Percentiles rank a stretch among this genome's conserved stretches.
phyloP scores from a whole-genome alignment of 2,113 vertebrate genomes.

The Spea multiplicata region DNA sequence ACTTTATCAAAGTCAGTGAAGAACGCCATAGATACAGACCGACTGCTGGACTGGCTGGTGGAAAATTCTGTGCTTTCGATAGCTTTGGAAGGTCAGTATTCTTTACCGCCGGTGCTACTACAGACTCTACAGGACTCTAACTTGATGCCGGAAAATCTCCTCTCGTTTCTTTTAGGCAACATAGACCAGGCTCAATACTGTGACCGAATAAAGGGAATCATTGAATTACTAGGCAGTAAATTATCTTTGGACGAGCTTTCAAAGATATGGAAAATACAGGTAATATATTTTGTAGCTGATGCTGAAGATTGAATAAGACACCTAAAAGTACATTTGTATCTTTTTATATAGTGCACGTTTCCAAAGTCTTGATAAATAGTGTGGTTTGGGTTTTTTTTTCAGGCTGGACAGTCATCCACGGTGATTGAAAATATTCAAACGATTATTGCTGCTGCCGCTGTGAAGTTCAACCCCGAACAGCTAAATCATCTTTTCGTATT shows the following conservation, averaged over 20 bases:
- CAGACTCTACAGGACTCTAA: not conserved
- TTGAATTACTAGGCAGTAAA: slow-evolving; percentile 96
- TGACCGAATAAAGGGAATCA: slow-evolving; percentile 98
- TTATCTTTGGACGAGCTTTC: slow-evolving; percentile 94
- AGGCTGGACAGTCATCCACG: slow-evolving; percentile 96
- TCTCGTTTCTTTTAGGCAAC: slow-evolving; percentile 75
- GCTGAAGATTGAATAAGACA: too few relatives aligned
- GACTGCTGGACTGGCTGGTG: slow-evolving; percentile 93
- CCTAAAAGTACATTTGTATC: too few relatives aligned
- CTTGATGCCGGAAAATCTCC: not conserved
- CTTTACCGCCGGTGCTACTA: too few relatives aligned
- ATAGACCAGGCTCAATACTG: slow-evolving; percentile 98
- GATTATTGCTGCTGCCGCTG: slow-evolving; percentile 95
- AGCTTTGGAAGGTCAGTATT: slow-evolving; percentile 87
- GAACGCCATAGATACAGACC: slow-evolving; percentile 95
- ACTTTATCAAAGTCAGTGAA: slow-evolving; percentile 96
- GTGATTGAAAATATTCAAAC: slow-evolving; percentile 98
- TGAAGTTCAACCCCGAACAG: slow-evolving; percentile 94
- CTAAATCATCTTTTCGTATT: slow-evolving; percentile 95
- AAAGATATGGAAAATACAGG: slow-evolving; percentile 98
- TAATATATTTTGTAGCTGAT: slow-evolving; percentile 46
- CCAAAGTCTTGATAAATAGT: too few relatives aligned
- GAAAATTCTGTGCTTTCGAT: slow-evolving; percentile 97
- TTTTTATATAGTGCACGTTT: too few relatives aligned
- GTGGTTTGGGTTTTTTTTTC: slow-evolving; percentile 16